Evolutionary conservation across 2,797 vertebrate genomes (phyloP).

Genomic region (Sebastes matsubarae): DNA sequence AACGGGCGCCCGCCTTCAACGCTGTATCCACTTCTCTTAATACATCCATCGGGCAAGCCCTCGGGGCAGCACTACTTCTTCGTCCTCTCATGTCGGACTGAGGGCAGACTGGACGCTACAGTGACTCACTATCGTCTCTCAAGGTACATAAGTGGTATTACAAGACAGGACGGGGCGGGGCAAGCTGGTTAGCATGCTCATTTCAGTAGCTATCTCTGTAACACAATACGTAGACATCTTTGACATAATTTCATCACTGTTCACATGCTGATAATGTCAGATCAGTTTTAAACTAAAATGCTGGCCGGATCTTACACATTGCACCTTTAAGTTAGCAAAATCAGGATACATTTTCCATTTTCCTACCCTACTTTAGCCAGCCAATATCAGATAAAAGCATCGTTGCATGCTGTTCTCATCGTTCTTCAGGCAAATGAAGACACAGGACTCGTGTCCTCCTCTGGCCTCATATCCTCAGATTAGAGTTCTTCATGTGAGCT

Average conservation of each 20-base stretch:
- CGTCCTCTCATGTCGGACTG: too few species aligned
- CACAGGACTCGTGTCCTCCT: background rate
- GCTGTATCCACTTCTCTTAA: too few species aligned
- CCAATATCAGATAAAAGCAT: background rate
- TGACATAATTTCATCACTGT: too few species aligned
- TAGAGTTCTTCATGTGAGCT: constrained; percentile 50
- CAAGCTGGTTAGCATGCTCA: background rate
- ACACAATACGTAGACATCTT: too few species aligned
- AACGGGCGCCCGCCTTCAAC: too few species aligned
- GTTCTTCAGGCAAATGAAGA: background rate
- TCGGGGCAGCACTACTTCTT: too few species aligned
- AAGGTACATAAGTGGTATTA: background rate
- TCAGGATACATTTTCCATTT: background rate
- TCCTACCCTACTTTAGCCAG: background rate
- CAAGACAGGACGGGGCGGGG: background rate
- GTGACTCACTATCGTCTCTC: too few species aligned
- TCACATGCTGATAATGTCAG: too few species aligned
- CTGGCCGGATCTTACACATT: background rate
- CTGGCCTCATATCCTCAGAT: background rate
- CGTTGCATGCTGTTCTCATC: background rate
- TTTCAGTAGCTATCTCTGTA: too few species aligned
- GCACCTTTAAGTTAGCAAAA: background rate
- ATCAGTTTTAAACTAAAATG: too few species aligned
- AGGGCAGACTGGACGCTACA: too few species aligned
- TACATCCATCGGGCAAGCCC: too few species aligned